Evolutionary conservation across 2,797 vertebrate species (phyloP), one percentile per base, ranked within the genome.

Genomic region (Hylomyscus alleni): DNA sequence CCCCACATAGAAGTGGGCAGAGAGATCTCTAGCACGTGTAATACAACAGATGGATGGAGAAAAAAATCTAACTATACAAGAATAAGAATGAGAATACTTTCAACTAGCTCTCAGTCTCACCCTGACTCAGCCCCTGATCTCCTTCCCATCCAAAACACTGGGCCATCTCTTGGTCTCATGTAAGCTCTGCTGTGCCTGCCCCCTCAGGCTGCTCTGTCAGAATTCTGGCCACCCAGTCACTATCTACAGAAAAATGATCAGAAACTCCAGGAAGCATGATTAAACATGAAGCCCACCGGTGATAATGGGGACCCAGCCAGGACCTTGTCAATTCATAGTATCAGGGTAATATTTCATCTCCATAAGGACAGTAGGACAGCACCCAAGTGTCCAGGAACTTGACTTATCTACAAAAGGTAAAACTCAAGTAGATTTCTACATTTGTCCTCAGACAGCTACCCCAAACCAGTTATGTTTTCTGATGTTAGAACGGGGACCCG

Each of bases 11-110:
- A n/a, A 0, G 40, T 1, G 6, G 22, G 58, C 81, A 76, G 65
- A 77, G 65, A 40, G 10, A 12, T 14, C 15, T n/a, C 80, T 81
- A 52, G 52, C 22, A 37, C 14, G 1, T 6, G 17, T 24, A 6
- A 29, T n/a, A 1, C 3, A 14, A 44, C 0, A 34, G 26, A 44
- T 62, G 2, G 12, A 12, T 29, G 40, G 26, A 60, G 3, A 3
- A 29, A 2, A 3, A 9, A 1, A 14, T 5, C 37, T 83, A 2
- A 10, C 3, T 6, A 1, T 12, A 12, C 37, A 56, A 50, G 76
- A 47, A 26, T 76, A 29, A 76, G 13, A 76, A 69, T 3, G 34
- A 54, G n/a, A 54, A n/a, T 12, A 20, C 26, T 26, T 80, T 44
- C 47, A 15, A 31, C 12, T 1, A 40, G 50, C 29, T 58, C 14